Conservation (phyloP, 2,113 vertebrate species). For the Campylorhamphus procurvoides region DNA sequence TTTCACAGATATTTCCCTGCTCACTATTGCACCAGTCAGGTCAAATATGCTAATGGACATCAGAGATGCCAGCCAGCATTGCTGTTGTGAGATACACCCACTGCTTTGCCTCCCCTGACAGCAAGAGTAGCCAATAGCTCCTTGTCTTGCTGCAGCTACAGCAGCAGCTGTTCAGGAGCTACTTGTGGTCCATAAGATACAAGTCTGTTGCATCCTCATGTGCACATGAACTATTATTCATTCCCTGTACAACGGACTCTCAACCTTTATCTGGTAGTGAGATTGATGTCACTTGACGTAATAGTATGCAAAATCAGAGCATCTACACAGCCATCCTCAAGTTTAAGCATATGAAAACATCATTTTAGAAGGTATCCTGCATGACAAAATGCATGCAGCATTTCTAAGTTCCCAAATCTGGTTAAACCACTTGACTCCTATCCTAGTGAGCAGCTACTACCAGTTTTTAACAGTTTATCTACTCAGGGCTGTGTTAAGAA, state of each 20-base stretch:
- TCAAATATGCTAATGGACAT: neutral
- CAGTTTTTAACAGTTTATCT: neutral
- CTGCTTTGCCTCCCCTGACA: neutral
- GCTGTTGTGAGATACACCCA: neutral
- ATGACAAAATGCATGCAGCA: neutral
- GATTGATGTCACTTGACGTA: neutral
- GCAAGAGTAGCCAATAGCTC: neutral
- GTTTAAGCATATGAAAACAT: neutral
- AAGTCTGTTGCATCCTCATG: neutral
- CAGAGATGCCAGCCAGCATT: neutral
- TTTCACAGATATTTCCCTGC: neutral
- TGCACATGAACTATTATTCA: neutral
- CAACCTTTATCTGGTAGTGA: neutral
- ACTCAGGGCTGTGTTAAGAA: neutral
- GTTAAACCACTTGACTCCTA: neutral
- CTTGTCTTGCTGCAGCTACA: fast-evolving
- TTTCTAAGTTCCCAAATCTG: neutral
- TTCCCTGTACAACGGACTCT: neutral
- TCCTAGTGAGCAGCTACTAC: neutral
- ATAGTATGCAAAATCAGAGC: neutral
- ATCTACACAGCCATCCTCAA: neutral
- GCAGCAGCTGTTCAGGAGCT: neutral
- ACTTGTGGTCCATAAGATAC: neutral
- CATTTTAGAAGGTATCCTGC: neutral
- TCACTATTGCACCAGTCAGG: neutral